Percentiles rank a stretch among this genome's conserved stretches.
Conservation (phyloP, 1,140 invertebrate species). For the Macrotrachela quadricornifera region DNA sequence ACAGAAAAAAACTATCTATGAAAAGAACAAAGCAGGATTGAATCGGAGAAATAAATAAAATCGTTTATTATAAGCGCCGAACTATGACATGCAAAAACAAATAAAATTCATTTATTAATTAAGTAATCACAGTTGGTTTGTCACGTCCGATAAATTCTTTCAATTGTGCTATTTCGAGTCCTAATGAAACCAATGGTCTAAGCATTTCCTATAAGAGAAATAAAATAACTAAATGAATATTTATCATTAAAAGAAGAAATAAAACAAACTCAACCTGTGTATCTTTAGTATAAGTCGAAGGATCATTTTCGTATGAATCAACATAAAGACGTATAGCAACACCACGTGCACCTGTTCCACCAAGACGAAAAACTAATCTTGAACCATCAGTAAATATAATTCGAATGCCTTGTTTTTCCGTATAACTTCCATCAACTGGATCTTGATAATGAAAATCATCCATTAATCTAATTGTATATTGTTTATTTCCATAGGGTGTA, state of each 20-base stretch:
- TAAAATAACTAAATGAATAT: not conserved
- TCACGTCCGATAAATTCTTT: constrained; percentile 61
- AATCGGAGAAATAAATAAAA: no score
- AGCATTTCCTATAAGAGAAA: constrained; percentile 39
- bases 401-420: constrained; percentile 47
- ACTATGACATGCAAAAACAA: no score
- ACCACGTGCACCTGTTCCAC: constrained; percentile 86
- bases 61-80: no score
- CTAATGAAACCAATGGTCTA: constrained; percentile 66
- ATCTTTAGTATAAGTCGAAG: constrained; percentile 41
- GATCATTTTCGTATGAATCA: constrained; percentile 51
- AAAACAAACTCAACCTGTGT: constrained; percentile 40
- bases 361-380: constrained; percentile 69
- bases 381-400: constrained; percentile 81
- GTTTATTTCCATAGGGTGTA: constrained; percentile 35
- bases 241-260: not conserved
- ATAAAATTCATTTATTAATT: no score
- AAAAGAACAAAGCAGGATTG: no score
- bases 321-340: constrained; percentile 85
- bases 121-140: constrained; percentile 87
- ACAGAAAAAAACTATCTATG: no score
- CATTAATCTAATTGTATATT: constrained; percentile 47
- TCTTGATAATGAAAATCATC: constrained; percentile 86
- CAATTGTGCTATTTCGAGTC: constrained; percentile 60
- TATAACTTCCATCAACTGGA: constrained; percentile 68